Conservation (phyloP, 1,140 invertebrate species). For the Sogatella furcifera region DNA sequence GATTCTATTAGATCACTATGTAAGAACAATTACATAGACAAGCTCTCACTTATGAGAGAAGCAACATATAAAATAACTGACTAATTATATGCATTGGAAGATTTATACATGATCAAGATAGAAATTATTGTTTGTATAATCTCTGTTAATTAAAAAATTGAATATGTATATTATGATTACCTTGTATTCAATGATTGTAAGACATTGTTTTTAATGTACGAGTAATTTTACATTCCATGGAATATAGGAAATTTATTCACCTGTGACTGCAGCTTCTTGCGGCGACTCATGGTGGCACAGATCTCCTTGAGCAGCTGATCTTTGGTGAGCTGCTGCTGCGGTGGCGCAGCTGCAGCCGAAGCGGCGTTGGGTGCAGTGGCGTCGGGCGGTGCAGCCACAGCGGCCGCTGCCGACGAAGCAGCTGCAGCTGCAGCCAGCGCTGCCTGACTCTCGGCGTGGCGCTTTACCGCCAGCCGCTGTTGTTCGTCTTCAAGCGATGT, state of each 20-base stretch:
- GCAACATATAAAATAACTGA: too few relatives aligned
- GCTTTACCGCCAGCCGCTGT: slow-evolving; percentile 12
- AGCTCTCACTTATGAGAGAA: too few relatives aligned
- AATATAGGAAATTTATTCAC: too few relatives aligned
- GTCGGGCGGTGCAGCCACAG: neutral
- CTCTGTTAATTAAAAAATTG: too few relatives aligned
- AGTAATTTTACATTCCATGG: too few relatives aligned
- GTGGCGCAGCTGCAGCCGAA: slow-evolving; percentile 14
- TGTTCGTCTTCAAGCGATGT: slow-evolving; percentile 21
- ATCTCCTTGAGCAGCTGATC: slow-evolving; percentile 79
- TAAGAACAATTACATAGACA: too few relatives aligned
- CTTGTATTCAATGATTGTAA: slow-evolving; percentile 53
- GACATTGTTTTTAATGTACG: too few relatives aligned
- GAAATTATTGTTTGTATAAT: too few relatives aligned
- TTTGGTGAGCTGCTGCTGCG: slow-evolving; percentile 31
- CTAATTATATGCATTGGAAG: too few relatives aligned
- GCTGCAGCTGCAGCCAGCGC: slow-evolving; percentile 15
- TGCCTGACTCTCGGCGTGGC: slow-evolving; percentile 17
- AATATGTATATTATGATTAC: too few relatives aligned
- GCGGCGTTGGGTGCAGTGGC: slow-evolving; percentile 8
- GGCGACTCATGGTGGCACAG: slow-evolving; percentile 62
- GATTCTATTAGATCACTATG: too few relatives aligned
- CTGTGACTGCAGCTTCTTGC: slow-evolving; percentile 69
- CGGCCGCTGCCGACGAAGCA: slow-evolving; percentile 3
- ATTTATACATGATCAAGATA: too few relatives aligned